Evolutionary conservation across 2,888 invertebrate species (phyloP).

Genomic region (Drosophila rubida): DNA sequence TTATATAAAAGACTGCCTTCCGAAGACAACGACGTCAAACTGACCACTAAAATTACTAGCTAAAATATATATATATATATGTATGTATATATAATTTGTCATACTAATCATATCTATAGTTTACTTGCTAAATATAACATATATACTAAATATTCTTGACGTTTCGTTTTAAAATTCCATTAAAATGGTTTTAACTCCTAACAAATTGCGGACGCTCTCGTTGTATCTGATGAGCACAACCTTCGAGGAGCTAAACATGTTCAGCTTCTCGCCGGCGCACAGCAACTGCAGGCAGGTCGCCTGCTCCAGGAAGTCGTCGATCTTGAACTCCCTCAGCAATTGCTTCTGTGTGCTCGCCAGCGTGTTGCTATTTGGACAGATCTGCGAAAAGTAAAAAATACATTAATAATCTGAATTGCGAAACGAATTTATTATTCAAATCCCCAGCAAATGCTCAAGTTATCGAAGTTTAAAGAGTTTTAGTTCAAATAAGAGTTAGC

Average conservation of each 20-base stretch:
- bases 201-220: conserved; percentile 91
- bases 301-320: conserved; percentile 92
- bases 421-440: too few species aligned
- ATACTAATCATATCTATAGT: conserved; percentile 24
- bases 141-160: conserved; percentile 23
- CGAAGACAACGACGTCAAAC: conserved; percentile 65
- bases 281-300: conserved; percentile 92
- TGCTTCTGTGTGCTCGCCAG: conserved; percentile 73
- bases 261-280: conserved; percentile 91
- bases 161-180: conserved; percentile 87
- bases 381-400: conserved; percentile 75
- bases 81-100: conserved; percentile 26
- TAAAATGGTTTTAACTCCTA: conserved; percentile 92
- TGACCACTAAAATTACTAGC: conserved; percentile 48
- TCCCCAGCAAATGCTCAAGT: too few species aligned
- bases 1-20: conserved; percentile 67
- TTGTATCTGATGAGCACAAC: conserved; percentile 93
- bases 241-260: conserved; percentile 90
- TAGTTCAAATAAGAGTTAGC: too few species aligned
- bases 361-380: conserved; percentile 81
- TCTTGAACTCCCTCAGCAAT: conserved; percentile 89
- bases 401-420: conserved; percentile 81
- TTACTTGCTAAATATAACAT: conserved; percentile 7
- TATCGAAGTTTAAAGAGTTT: too few species aligned
- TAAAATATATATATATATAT: conserved; percentile 26